phyloP scores from a whole-genome alignment of 1,140 invertebrate genomes.

The Mylabris phalerata region DNA sequence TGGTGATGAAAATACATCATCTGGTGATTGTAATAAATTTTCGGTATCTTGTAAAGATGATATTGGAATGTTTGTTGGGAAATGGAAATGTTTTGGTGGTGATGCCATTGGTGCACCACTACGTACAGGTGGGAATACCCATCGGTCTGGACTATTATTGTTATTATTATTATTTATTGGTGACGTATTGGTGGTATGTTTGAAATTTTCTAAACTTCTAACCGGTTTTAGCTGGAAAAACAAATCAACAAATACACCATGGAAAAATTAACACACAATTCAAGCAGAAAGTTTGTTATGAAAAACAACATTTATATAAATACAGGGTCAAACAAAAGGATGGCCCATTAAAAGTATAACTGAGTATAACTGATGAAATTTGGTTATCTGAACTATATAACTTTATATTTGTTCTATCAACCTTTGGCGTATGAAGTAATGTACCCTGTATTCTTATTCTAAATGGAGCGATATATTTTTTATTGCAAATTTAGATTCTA shows the following conservation, averaged over 20 bases:
- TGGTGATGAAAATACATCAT: slow-evolving; percentile 34
- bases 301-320: too few relatives aligned
- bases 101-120: slow-evolving; percentile 24
- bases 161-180: slow-evolving; percentile 21
- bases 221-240: slow-evolving; percentile 54
- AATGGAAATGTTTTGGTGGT: slow-evolving; percentile 26
- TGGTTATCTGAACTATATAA: too few relatives aligned
- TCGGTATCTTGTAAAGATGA: slow-evolving; percentile 28
- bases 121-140: slow-evolving; percentile 30
- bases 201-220: slow-evolving; percentile 53
- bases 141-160: slow-evolving; percentile 39
- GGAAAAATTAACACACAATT: not conserved
- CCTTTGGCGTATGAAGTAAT: too few relatives aligned
- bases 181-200: slow-evolving; percentile 42
- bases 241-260: not conserved
- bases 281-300: too few relatives aligned
- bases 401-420: too few relatives aligned
- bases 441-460: too few relatives aligned
- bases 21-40: slow-evolving; percentile 35
- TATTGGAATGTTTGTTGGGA: slow-evolving; percentile 21
- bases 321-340: too few relatives aligned
- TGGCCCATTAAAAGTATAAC: too few relatives aligned
- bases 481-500: too few relatives aligned
- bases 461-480: too few relatives aligned
- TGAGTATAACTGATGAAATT: too few relatives aligned